Conservation (phyloP, 35 echinoderm and acorn worm species). For the Heliocidaris erythrogramma region DNA sequence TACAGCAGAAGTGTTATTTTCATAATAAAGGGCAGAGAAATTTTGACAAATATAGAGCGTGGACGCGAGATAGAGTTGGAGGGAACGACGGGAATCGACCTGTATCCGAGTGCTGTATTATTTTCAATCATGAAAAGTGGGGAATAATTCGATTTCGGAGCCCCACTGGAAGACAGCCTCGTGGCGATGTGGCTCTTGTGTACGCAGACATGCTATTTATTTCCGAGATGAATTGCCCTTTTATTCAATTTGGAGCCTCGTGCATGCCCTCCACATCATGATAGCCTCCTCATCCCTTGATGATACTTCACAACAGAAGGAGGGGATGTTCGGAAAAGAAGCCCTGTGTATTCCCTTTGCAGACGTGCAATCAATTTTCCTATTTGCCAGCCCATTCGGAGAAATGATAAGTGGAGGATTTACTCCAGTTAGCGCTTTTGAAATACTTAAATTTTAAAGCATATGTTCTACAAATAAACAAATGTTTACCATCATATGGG, state of each 20-base stretch:
- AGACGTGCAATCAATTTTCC: not conserved
- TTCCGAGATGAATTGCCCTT: constrained; percentile 21
- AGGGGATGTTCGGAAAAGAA: not conserved
- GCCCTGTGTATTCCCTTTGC: not conserved
- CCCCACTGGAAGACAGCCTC: not conserved
- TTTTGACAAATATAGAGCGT: not conserved
- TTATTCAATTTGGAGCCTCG: constrained; percentile 40
- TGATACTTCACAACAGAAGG: constrained; percentile 16
- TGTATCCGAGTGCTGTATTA: not conserved
- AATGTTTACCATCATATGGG: not conserved
- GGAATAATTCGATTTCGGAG: constrained; percentile 32
- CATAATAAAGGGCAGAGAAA: not conserved
- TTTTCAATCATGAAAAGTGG: constrained; percentile 38
- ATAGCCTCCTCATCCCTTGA: not conserved
- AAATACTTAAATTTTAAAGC: not conserved
- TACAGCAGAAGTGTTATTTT: not conserved
- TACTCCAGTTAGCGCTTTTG: not conserved
- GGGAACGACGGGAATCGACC: not conserved
- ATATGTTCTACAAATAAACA: not conserved
- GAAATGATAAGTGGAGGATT: not conserved
- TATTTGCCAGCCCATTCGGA: not conserved
- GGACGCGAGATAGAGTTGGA: not conserved
- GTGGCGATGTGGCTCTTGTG: not conserved
- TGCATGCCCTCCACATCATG: not conserved
- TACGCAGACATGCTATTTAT: constrained; percentile 32